Base-by-base conservation (phyloP, 2,113 vertebrate genomes). In the Pleuronectes platessa region DNA sequence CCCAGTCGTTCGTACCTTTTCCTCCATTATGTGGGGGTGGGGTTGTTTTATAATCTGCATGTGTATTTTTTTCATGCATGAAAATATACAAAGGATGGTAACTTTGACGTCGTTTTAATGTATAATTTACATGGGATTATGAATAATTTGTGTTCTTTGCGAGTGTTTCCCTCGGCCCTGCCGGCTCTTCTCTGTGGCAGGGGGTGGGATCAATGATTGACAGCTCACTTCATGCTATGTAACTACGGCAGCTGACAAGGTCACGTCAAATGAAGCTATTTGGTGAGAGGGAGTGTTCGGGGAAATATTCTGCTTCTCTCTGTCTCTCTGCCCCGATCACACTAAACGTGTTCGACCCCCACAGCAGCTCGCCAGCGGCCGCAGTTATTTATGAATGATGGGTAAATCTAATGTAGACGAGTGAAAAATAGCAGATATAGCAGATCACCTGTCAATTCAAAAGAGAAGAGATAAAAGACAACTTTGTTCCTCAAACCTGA, bases 221-320 rank as follows among this genome's bases (percentile, higher is more conserved):
- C 91, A 93, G 83, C 80, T 84, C 9, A 60, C 86, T 89, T 88
- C 67, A 88, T 90, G 77, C 68, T 84, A 62, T 73, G 51, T 86
- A 92, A 92, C 88, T 82, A 68, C 21, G 26, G 79, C 69, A 70
- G 77, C 84, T 90, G 92, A 93, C 88, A 91, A 84, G 89, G 88
- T 90, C 71, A 20, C 87, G 90, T 89, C 89, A 86, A 64, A 82
- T 64, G 56, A 78, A 79, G 87, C 88, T 81, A 84, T 81, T 42
- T 77, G 81, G 86, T 88, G 73, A 67, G 47, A 69, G 82, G 75
- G 73, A 78, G 68, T 76, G 75, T 81, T 74, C 76, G 54, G 81
- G 73, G 76, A 88, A 78, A 88, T 79, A 82, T 83, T 75, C 58
- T 72, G 45, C 76, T 66, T 74, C 47, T 71, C 65, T 68, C 60